Percentiles rank a stretch among this genome's conserved stretches.
phyloP scores from a whole-genome alignment of 2,888 invertebrate species.

The Steinernema scapterisci region DNA sequence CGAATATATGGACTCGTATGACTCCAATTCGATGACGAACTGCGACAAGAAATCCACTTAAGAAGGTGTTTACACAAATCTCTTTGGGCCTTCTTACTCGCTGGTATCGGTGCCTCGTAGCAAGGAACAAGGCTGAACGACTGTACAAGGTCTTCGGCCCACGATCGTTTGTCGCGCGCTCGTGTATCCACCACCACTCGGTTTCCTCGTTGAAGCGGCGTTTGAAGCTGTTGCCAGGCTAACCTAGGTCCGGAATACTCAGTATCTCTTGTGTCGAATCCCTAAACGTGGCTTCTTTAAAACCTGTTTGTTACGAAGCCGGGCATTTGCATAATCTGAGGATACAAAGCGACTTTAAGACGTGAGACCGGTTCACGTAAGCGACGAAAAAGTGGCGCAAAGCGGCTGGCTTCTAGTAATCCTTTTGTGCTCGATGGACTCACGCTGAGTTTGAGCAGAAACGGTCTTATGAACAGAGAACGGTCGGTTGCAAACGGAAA shows the following conservation, averaged over 20 bases:
- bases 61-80: conserved; percentile 35
- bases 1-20: conserved; percentile 52
- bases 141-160: conserved; percentile 58
- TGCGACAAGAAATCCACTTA: conserved; percentile 65
- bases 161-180: conserved; percentile 21
- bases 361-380: not conserved
- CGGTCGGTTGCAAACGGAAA: too few species aligned
- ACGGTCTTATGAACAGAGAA: too few species aligned
- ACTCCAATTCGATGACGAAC: conserved; percentile 55
- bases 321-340: not conserved
- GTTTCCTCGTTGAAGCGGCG: conserved; percentile 48
- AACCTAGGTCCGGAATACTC: conserved; percentile 55
- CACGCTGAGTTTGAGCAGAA: too few species aligned
- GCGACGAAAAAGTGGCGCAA: not conserved
- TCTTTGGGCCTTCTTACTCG: conserved; percentile 38
- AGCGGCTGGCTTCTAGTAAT: not conserved
- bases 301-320: not conserved
- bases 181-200: conserved; percentile 48
- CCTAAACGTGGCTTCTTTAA: conserved; percentile 44
- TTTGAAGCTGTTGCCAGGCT: conserved; percentile 60
- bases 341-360: conserved; percentile 1
- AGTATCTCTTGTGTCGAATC: conserved; percentile 65
- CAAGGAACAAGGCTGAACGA: conserved; percentile 61
- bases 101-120: conserved; percentile 63
- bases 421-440: not conserved